phyloP scores from a whole-genome alignment of 2,888 invertebrate genomes.

The Celastrina argiolus region DNA sequence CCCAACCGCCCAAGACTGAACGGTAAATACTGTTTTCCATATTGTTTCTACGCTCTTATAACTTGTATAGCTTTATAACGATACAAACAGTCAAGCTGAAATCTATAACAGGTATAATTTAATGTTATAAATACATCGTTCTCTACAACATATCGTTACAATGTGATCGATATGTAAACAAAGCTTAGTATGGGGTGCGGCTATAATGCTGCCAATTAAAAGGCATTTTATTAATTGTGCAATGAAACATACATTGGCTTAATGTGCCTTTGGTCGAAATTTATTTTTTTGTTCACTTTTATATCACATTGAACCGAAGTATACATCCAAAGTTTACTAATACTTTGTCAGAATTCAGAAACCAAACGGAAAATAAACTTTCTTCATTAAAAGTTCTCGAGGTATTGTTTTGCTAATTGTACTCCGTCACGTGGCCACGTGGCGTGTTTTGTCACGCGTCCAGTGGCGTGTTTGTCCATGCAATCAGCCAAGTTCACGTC shows the following conservation, averaged over 20 bases:
- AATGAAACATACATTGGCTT: too few species aligned
- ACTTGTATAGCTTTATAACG: neutral
- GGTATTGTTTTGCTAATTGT: neutral
- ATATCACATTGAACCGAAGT: too few species aligned
- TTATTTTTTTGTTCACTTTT: too few species aligned
- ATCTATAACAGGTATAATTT: neutral
- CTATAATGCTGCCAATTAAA: too few species aligned
- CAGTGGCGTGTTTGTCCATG: neutral
- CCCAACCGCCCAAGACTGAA: slow-evolving; percentile 63
- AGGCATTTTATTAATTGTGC: too few species aligned
- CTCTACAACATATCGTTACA: too few species aligned
- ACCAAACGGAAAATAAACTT: neutral
- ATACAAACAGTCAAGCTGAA: neutral
- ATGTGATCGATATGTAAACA: too few species aligned
- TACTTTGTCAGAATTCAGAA: neutral
- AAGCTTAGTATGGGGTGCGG: too few species aligned
- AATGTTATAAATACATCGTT: neutral
- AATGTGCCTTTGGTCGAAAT: too few species aligned
- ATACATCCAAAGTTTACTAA: neutral
- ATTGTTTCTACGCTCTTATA: neutral
- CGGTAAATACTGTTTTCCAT: slow-evolving; percentile 48
- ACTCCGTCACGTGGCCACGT: neutral
- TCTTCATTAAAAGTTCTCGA: neutral
- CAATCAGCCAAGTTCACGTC: neutral
- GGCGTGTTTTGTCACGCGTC: neutral